Percentiles rank a stretch among this genome's conserved stretches.
phyloP scores from a whole-genome alignment of 2,113 vertebrate genomes.

The Melanerpes formicivorus region DNA sequence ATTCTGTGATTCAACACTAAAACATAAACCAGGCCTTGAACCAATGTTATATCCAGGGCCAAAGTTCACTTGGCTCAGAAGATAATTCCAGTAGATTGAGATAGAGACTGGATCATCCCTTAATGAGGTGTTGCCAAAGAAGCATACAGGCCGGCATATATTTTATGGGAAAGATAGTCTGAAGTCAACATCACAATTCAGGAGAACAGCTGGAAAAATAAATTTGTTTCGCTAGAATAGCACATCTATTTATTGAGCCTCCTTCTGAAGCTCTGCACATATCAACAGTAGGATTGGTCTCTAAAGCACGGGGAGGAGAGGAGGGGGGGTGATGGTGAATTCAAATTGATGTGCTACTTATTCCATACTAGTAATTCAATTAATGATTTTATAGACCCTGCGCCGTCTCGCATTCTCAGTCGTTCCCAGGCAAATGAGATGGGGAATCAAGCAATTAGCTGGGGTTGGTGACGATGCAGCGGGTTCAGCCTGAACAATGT shows the following conservation, averaged over 20 bases:
- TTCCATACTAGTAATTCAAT: constrained; percentile 76
- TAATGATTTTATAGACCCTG: constrained; percentile 76
- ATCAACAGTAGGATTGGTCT: constrained; percentile 73
- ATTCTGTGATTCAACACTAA: neutral
- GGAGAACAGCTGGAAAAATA: constrained; percentile 76
- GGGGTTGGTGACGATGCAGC: neutral
- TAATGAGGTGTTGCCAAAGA: constrained; percentile 53
- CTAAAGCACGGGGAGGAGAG: constrained; percentile 44
- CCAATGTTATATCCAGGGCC: neutral
- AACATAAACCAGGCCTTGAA: neutral
- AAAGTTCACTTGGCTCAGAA: constrained; percentile 4
- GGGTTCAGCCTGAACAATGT: constrained; percentile 21
- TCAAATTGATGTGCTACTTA: constrained; percentile 73
- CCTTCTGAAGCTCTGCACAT: constrained; percentile 51
- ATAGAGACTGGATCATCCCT: constrained; percentile 17
- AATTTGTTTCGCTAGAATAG: constrained; percentile 74
- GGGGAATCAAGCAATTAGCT: constrained; percentile 70
- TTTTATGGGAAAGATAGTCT: constrained; percentile 70
- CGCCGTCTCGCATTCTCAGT: constrained; percentile 20
- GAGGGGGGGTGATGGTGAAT: constrained; percentile 61
- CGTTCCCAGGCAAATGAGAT: constrained; percentile 71
- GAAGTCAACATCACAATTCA: constrained; percentile 70
- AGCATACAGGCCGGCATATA: constrained; percentile 59
- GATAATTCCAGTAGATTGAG: constrained; percentile 1
- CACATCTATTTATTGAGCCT: constrained; percentile 73